Base-by-base conservation (phyloP, 1,140 invertebrate genomes). In the Bombus affinis region DNA sequence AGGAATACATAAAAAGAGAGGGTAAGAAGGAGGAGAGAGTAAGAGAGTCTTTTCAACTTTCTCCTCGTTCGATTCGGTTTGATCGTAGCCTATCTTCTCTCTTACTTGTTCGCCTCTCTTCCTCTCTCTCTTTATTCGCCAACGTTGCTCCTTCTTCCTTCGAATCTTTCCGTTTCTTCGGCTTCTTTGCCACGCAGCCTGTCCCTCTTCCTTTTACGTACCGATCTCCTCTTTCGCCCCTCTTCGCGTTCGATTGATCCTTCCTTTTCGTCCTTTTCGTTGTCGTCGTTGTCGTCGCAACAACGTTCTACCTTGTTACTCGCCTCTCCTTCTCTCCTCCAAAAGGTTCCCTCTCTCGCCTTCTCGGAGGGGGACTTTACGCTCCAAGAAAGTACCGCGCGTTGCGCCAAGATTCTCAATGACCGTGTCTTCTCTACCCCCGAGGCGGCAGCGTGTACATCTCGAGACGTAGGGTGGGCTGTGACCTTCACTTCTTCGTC, bases 1-100 rank as follows among this genome's bases (percentile, higher is more conserved):
- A 25, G 22, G 80, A 74, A 72, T 25, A 73, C 37, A 70, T 42
- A 53, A 28, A 70, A 53, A 74, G 70, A 68, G n/a, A 83, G 47
- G 18, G 44, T 37, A 32, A 77, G 62, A 80, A 68, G 35, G 9
- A 75, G 71, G 35, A 47, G 80, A 80, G 62, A 83, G 72, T 59
- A 42, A 37, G 75, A 87, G 42, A 76, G 75, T 65, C 85, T 80
- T 84, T 89, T 75, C 76, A 86, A 72, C 82, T 91, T 90, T 92
- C 88, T 92, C 86, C 80, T 81, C 82, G 88, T 84, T 91, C 86
- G 65, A 81, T 81, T 88, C 83, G 85, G 37, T 79, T 57, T 76
- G 82, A 81, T 87, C 85, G 35, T 18, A 68, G 71, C 32, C 75
- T 85, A 82, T 70, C 62, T 53, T 74, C 53, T 57, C 44, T 83